Conservation (phyloP, 2,888 invertebrate species). For the Agonopterix heracliana region DNA sequence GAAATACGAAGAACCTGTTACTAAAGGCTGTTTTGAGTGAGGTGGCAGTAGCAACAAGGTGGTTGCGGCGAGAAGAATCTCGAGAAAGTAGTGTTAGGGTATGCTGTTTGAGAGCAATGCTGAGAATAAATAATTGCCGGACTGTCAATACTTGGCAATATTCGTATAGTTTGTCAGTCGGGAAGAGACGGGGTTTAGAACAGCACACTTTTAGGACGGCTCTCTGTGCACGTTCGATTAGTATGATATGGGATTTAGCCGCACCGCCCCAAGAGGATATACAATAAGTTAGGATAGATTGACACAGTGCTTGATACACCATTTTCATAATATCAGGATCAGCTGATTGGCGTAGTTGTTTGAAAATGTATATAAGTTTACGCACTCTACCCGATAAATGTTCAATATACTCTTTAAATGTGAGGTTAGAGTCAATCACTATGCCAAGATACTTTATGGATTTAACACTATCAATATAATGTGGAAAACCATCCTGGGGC, state of each 20-base stretch:
- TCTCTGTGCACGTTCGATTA: background rate
- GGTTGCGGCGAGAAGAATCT: no score
- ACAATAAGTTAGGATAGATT: conserved; percentile 16
- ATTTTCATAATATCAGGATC: conserved; percentile 9
- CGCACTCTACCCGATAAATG: conserved; percentile 9
- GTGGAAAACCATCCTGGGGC: background rate
- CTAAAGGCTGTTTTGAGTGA: no score
- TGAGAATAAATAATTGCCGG: background rate
- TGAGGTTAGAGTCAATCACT: conserved; percentile 10
- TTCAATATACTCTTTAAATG: conserved; percentile 7
- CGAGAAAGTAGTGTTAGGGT: no score
- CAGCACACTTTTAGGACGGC: background rate
- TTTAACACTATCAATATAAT: background rate
- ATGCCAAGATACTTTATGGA: no score
- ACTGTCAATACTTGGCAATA: background rate
- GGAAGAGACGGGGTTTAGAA: background rate
- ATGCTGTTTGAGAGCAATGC: background rate
- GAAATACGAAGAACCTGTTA: no score
- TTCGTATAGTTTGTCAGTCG: background rate
- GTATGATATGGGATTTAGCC: conserved; percentile 4
- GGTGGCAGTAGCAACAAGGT: no score
- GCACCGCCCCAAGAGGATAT: conserved; percentile 14
- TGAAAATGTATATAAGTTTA: conserved; percentile 13
- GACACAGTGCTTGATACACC: conserved; percentile 13
- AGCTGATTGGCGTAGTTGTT: conserved; percentile 10